phyloP scores from a whole-genome alignment of 2,113 vertebrate species.

The Arvicanthis niloticus region DNA sequence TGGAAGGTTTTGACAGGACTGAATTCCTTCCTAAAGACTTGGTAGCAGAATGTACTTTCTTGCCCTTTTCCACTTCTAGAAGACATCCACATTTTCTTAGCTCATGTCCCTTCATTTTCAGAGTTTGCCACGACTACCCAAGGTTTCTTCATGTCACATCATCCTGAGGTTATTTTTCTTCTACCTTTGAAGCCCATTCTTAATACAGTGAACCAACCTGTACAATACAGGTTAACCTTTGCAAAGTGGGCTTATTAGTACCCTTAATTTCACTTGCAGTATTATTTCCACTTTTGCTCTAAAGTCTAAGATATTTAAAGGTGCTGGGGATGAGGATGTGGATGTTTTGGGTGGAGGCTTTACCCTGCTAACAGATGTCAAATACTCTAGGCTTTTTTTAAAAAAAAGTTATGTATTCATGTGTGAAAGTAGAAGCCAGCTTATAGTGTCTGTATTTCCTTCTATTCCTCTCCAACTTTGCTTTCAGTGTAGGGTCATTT shows the following conservation, averaged over 20 bases:
- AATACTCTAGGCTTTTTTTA: constrained; percentile 2
- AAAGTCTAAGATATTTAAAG: not conserved
- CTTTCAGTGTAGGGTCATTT: not conserved
- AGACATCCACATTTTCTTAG: not conserved
- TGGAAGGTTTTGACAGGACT: not conserved
- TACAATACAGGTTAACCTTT: constrained; percentile 16
- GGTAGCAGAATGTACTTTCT: not conserved
- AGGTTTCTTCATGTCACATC: not conserved
- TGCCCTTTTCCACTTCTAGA: not conserved
- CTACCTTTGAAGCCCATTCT: not conserved
- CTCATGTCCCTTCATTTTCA: not conserved
- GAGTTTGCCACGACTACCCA: not conserved
- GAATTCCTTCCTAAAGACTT: constrained; percentile 36
- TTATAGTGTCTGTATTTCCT: not conserved
- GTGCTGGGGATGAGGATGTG: not conserved
- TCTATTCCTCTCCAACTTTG: not conserved
- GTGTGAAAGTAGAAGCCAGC: not conserved
- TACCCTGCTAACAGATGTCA: not conserved
- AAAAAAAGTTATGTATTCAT: not conserved
- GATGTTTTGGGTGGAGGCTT: not conserved
- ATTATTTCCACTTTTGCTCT: constrained; percentile 19
- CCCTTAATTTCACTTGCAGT: constrained; percentile 4
- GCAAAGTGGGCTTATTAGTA: not conserved
- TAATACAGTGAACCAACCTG: not conserved
- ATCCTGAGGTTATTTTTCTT: not conserved